A percentile compares a stretch with the other conserved stretches of the same genome.
phyloP scores from a whole-genome alignment of 1,140 invertebrate genomes.

The Nephila pilipes region DNA sequence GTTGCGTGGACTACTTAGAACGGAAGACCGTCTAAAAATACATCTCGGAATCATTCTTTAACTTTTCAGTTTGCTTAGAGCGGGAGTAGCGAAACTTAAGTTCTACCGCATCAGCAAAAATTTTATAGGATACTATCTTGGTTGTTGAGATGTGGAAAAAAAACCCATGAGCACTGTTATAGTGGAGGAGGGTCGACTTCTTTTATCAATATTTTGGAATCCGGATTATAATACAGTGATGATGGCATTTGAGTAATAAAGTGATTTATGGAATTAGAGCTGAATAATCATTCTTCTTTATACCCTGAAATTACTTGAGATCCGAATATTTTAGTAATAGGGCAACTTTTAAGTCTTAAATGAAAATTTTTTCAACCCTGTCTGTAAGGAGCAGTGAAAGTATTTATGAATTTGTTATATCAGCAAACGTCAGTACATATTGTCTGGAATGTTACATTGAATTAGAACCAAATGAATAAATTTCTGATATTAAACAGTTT shows the following conservation, averaged over 20 bases:
- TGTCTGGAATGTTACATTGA: no score
- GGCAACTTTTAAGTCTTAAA: no score
- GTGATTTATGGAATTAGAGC: background rate
- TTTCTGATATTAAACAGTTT: no score
- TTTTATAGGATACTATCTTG: conserved; percentile 7
- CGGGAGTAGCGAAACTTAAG: conserved; percentile 21
- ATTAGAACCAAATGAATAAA: no score
- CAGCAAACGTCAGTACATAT: no score
- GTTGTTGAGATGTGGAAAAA: background rate
- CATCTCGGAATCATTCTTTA: background rate
- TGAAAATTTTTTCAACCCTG: no score
- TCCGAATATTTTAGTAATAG: no score
- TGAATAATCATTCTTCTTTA: background rate
- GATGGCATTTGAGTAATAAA: no score
- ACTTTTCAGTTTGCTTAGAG: background rate
- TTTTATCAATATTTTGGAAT: background rate
- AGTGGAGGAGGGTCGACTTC: background rate
- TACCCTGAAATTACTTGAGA: background rate
- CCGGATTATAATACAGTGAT: background rate
- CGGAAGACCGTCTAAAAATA: conserved; percentile 45
- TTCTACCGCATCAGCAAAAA: conserved; percentile 46
- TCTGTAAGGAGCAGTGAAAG: no score
- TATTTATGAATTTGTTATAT: no score
- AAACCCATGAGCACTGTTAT: background rate
- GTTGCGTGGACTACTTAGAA: conserved; percentile 39